Evolutionary conservation across 2,888 invertebrate species (phyloP).

Genomic region (Chymomyza procnemis): DNA sequence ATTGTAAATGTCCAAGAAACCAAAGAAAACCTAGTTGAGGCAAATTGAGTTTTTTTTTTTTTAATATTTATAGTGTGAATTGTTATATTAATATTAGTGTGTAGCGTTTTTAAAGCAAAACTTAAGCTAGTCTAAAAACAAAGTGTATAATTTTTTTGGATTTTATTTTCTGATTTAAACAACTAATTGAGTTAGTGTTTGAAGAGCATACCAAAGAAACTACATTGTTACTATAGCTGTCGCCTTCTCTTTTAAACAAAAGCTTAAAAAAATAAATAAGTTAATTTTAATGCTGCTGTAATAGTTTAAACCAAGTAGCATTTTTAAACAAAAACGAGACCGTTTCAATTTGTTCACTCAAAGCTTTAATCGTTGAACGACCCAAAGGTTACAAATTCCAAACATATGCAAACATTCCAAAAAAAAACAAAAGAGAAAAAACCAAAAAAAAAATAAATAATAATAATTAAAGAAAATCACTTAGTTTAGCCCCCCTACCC

Average conservation of each 20-base stretch:
- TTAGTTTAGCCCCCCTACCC: neutral
- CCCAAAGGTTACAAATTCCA: conserved; percentile 53
- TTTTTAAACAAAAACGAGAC: neutral
- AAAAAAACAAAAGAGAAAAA: conserved; percentile 12
- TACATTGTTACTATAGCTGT: conserved; percentile 36
- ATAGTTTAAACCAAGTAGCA: neutral
- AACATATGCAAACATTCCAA: conserved; percentile 31
- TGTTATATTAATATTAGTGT: conserved; percentile 64
- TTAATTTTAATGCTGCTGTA: neutral
- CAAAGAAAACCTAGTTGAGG: conserved; percentile 65
- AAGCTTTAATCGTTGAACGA: conserved; percentile 76
- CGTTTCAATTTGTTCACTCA: conserved; percentile 37
- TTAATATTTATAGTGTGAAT: conserved; percentile 71
- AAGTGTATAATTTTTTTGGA: neutral
- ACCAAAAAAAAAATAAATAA: conserved; percentile 1
- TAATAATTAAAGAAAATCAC: neutral
- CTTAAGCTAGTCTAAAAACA: conserved; percentile 3
- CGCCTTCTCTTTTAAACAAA: conserved; percentile 1
- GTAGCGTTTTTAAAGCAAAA: conserved; percentile 61
- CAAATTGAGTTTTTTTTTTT: conserved; percentile 50
- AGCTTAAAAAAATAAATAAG: neutral
- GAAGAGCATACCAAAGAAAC: conserved; percentile 3
- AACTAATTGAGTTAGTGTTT: neutral
- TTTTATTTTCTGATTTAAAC: neutral
- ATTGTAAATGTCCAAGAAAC: conserved; percentile 52